A percentile compares a stretch with the other conserved stretches of the same genome.
These are phyloP conservation scores for Atta colombica DNA, from an alignment of 1,140 invertebrate genomes.

Conservation along the genomic window DNA sequence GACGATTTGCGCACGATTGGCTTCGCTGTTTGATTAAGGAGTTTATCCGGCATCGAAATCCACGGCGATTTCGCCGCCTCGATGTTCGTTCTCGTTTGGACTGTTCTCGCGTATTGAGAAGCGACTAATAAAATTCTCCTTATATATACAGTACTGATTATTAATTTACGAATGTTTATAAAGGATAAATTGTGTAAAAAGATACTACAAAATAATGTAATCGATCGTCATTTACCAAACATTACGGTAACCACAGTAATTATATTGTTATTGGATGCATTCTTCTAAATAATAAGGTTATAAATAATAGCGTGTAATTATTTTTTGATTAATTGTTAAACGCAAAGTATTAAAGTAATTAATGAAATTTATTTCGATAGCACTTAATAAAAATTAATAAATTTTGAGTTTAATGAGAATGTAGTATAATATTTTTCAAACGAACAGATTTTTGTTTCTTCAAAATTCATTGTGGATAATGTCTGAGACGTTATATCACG, in stretches of 20 bases:
- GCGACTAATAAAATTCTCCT: constrained; percentile 42
- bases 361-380: neutral
- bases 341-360: neutral
- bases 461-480: constrained; percentile 23
- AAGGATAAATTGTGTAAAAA: constrained; percentile 10
- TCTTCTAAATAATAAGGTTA: neutral
- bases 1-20: constrained; percentile 75
- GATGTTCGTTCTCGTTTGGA: constrained; percentile 21
- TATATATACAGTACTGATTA: constrained; percentile 11
- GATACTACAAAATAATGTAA: neutral
- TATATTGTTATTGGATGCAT: neutral
- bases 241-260: neutral
- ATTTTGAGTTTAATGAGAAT: neutral
- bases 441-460: neutral
- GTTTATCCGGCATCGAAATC: constrained; percentile 56
- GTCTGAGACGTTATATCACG: constrained; percentile 24
- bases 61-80: constrained; percentile 55
- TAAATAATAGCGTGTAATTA: neutral
- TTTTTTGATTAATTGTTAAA: constrained; percentile 1
- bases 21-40: constrained; percentile 69
- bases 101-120: constrained; percentile 11
- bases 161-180: constrained; percentile 17
- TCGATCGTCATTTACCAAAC: neutral
- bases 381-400: neutral
- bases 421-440: neutral